Base-by-base conservation (phyloP, 1,140 invertebrate genomes). In the Lysiphlebus fabarum region DNA sequence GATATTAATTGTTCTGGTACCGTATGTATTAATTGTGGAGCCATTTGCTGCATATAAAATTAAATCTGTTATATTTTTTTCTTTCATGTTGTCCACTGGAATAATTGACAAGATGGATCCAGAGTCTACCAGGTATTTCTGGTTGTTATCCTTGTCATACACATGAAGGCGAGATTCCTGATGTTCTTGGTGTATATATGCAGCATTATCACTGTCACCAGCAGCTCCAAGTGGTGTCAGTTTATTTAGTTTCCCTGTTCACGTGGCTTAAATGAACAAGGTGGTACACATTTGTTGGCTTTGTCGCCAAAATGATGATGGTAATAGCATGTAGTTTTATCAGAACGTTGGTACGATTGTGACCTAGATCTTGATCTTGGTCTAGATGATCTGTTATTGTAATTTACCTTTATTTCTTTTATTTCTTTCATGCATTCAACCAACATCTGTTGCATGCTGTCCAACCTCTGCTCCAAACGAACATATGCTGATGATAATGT, bases 381-480 rank as follows among this genome's bases (percentile, higher is more conserved):
- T 38, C 50, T 45, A 3, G 38, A 40, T 1, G 7, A 2, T 40
- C 7, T 8, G 38, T 11, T 11, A 2, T 26, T 37, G 8, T 14
- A 34, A 10, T 6, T 8, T 12, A 11, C 36, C 3, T 33, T 11
- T 42, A 40, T 8, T 42, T 17, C 7, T 6, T 8, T 10, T 43
- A 40, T 34, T 17, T 26, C 11, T 10, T 40, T 33, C 9, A 63
- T 26, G 0, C 44, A 53, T 40, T 62, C 41, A 4, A 63, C 10
- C 65, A 62, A 64, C 4, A 62, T 45, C n/a, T 65, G 59, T 9
- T 66, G 44, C 14, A 63, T 26, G 2, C 59, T 53, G 4, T 67
- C 65, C 0, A 26, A 17, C 1, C 62, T 17, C 1, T 38, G 34
- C 8, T 37, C 58, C 5, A 44, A 59, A 0, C 5, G 7, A 11